Evolutionary conservation across 2,888 invertebrate species (phyloP).

Genomic region (Euplexia lucipara): DNA sequence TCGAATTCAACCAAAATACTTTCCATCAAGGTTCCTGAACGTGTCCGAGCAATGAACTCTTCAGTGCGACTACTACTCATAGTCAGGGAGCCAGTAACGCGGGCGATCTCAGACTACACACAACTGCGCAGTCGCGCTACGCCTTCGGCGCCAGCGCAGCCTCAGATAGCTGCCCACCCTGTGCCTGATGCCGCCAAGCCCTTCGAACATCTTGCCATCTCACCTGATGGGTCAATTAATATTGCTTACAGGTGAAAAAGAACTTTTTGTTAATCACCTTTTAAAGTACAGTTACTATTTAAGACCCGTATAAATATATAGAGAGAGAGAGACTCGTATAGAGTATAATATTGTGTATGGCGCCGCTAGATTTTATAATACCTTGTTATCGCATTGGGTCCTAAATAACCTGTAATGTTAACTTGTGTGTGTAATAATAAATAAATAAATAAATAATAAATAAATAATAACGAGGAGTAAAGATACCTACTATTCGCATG

Average conservation of each 20-base stretch:
- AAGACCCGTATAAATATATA: too few relatives aligned
- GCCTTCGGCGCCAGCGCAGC: slow-evolving; percentile 92
- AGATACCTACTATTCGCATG: too few relatives aligned
- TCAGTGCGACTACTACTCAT: slow-evolving; percentile 97
- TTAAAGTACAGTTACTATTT: too few relatives aligned
- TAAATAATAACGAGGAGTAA: too few relatives aligned
- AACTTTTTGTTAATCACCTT: too few relatives aligned
- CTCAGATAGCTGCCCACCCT: slow-evolving; percentile 79
- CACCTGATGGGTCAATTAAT: slow-evolving; percentile 95
- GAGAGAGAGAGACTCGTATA: too few relatives aligned
- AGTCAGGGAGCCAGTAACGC: slow-evolving; percentile 98
- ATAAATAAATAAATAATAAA: too few relatives aligned
- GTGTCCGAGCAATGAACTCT: slow-evolving; percentile 98
- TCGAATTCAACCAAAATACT: neutral
- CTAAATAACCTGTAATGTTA: too few relatives aligned
- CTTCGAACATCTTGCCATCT: slow-evolving; percentile 95
- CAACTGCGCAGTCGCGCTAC: slow-evolving; percentile 96
- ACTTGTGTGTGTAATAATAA: too few relatives aligned
- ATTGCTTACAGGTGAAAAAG: slow-evolving; percentile 92
- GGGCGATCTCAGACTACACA: slow-evolving; percentile 99
- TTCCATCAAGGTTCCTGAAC: slow-evolving; percentile 94
- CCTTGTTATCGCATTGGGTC: too few relatives aligned
- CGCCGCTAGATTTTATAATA: too few relatives aligned
- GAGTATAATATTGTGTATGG: too few relatives aligned
- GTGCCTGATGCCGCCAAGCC: slow-evolving; percentile 89